phyloP scores from a whole-genome alignment of 2,113 vertebrate species.

The Suncus etruscus region DNA sequence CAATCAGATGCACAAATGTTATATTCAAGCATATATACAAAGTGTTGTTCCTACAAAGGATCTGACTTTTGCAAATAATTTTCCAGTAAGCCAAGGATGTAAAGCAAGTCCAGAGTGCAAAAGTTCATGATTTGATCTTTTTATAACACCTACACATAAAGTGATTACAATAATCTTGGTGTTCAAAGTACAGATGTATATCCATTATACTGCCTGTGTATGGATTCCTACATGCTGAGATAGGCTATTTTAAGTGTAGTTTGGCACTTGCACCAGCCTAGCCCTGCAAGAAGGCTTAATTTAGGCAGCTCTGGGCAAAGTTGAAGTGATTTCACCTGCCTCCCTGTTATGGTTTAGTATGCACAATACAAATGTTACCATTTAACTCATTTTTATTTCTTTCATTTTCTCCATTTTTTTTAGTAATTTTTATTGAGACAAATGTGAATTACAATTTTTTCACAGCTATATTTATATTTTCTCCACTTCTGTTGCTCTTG shows the following conservation, averaged over 20 bases:
- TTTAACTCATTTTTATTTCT: too few relatives aligned
- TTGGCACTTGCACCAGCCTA: neutral
- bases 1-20: neutral
- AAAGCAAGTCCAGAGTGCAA: slow-evolving; percentile 6
- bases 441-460: too few relatives aligned
- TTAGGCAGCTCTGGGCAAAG: neutral
- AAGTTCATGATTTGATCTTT: slow-evolving; percentile 53
- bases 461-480: too few relatives aligned
- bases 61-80: slow-evolving; percentile 14
- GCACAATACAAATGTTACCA: too few relatives aligned
- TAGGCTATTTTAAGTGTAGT: neutral
- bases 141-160: neutral
- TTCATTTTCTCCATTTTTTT: too few relatives aligned
- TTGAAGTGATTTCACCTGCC: neutral
- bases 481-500: too few relatives aligned
- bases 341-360: too few relatives aligned
- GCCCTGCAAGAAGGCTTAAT: neutral
- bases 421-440: too few relatives aligned
- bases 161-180: slow-evolving; percentile 54
- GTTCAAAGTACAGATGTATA: slow-evolving; percentile 59
- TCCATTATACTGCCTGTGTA: slow-evolving; percentile 15
- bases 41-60: neutral
- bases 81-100: slow-evolving; percentile 1
- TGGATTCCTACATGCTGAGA: neutral
- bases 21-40: too few relatives aligned